Evolutionary conservation across 1,140 invertebrate species (phyloP), one percentile per base, ranked within the genome.

Genomic region (Asobara japonica): DNA sequence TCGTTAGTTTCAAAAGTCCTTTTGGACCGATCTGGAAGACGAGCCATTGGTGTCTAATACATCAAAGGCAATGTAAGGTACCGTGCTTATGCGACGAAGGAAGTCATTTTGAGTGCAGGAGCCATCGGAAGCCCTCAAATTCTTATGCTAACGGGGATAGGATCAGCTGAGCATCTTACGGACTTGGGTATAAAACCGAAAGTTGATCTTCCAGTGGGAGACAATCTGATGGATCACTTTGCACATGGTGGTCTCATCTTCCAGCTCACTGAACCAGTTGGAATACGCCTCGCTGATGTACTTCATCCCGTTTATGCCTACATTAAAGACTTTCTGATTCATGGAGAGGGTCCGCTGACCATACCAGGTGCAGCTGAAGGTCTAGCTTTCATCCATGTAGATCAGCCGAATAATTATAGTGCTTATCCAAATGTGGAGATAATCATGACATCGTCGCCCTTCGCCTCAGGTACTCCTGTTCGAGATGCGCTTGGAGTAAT

Each of bases 341-440:
- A 89, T n/a, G 89, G 89, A 73, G 86, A 87, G 70, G 94, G 94
- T 16, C 94, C 94, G 0, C 79, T 95, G 16, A 91, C 94, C 0
- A 88, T 94, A 3, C 91, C 95, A 0, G 95, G 95, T 16, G 94
- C 93, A 0, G 93, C 92, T 69, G 95, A 97, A 84, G 94, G 92
- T 0, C 80, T 96, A 0, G 90, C 91, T 1, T 96, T 95, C 77
- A 87, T 93, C 74, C 91, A 95, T 74, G 86, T 93, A 7, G 91
- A 93, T 75, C 88, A 92, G 76, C 90, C 90, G 38, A 83, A 89
- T 1, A 88, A 91, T 41, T 82, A 84, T 5, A 87, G 91, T 60
- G 92, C 90, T 29, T 93, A 91, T 86, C 92, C 94, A 0, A 91
- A 95, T 75, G 89, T 95, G 66, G 94, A 95, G 80, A 78, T 95